Evolutionary conservation across 2,113 vertebrate species (phyloP).

Genomic region (Rhombomys opimus): DNA sequence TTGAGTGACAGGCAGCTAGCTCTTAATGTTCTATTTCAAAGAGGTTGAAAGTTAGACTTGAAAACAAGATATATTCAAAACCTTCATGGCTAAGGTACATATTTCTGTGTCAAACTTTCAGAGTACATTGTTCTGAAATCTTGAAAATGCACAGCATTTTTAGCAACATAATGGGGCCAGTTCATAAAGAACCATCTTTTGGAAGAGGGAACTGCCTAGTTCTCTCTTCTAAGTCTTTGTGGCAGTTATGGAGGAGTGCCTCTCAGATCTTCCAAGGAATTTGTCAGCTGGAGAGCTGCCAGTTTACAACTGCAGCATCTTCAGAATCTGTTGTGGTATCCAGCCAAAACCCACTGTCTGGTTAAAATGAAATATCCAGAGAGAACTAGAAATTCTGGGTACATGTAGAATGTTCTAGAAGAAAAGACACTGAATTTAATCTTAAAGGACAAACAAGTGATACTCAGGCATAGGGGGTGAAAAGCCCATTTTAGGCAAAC

Average conservation of each 20-base stretch:
- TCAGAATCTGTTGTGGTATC: background rate
- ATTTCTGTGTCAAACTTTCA: background rate
- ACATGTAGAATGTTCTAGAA: background rate
- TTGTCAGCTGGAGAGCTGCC: background rate
- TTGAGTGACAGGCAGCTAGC: background rate
- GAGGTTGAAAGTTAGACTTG: background rate
- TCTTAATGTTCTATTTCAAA: conserved; percentile 52
- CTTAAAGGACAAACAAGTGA: background rate
- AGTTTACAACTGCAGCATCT: background rate
- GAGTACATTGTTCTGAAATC: background rate
- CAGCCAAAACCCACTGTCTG: background rate
- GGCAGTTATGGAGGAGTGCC: background rate
- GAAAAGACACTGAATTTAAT: background rate
- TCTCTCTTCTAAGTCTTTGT: background rate
- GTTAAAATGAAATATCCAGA: background rate
- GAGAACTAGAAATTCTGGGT: background rate
- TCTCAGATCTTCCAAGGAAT: background rate
- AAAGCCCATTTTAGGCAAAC: background rate
- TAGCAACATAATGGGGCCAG: background rate
- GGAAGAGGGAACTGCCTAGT: background rate
- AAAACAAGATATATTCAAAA: conserved; percentile 6
- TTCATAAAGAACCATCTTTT: background rate
- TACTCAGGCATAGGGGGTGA: background rate
- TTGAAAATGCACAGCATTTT: conserved; percentile 1
- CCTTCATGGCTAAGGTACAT: background rate